A percentile compares a stretch with the other conserved stretches of the same genome.
phyloP scores from a whole-genome alignment of 2,113 vertebrate genomes.

The Nothoprocta pentlandii region DNA sequence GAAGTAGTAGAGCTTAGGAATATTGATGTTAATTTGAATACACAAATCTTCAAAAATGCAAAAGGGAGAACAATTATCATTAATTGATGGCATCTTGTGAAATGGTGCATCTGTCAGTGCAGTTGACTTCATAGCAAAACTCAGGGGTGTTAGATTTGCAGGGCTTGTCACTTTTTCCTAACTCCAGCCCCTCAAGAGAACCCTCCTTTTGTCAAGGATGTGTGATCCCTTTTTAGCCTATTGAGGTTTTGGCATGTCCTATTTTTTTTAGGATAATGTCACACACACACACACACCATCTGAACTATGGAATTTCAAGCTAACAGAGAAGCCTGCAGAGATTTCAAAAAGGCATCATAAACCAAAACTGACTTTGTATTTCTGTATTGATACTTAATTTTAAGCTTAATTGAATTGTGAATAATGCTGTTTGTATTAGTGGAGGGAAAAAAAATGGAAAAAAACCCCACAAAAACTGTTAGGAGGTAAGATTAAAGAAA shows the following conservation, averaged over 20 bases:
- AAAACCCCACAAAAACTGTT: background rate
- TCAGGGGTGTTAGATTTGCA: background rate
- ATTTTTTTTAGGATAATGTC: background rate
- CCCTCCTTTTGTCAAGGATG: background rate
- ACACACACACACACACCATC: background rate
- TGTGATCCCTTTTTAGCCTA: background rate
- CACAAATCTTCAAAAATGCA: background rate
- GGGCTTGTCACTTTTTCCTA: background rate
- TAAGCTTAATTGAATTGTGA: slow-evolving; percentile 5
- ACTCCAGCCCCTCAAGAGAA: background rate
- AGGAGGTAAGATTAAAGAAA: background rate
- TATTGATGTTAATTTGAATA: background rate
- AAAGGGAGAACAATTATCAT: background rate
- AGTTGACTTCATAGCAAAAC: background rate
- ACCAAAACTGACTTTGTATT: background rate
- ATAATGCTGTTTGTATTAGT: background rate
- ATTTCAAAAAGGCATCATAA: background rate
- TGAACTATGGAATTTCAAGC: background rate
- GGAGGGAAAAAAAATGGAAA: background rate
- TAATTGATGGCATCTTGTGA: background rate
- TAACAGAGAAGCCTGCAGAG: background rate
- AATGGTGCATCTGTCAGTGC: background rate
- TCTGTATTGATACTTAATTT: background rate
- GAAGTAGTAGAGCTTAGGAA: background rate
- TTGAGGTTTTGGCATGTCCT: background rate